Conservation (phyloP, 2,888 invertebrate species). For the Meta bourneti region DNA sequence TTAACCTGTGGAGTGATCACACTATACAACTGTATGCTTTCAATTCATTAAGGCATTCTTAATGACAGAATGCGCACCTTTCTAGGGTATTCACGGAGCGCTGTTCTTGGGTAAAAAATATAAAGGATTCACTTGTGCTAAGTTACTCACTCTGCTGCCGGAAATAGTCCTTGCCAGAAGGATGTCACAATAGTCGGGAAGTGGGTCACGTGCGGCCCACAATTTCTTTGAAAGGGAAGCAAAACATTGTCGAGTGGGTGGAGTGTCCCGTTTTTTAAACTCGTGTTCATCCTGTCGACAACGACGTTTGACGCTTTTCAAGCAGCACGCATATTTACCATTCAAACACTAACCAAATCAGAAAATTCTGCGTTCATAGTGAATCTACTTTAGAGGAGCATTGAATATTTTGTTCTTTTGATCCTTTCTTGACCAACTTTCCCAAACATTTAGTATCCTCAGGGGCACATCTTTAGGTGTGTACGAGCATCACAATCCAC, state of each 20-base stretch:
- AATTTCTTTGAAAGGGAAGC: conserved; percentile 2
- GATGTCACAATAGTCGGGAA: neutral
- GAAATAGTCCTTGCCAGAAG: conserved; percentile 27
- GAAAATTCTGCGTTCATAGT: neutral
- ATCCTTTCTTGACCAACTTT: neutral
- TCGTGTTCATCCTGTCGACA: neutral
- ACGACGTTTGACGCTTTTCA: neutral
- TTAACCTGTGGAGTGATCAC: no score
- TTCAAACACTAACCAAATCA: no score
- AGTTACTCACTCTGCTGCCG: neutral
- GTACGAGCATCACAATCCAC: no score
- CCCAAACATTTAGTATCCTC: no score
- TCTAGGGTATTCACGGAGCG: no score
- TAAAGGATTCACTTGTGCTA: neutral
- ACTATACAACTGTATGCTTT: no score
- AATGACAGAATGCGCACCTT: no score
- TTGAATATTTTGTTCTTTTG: neutral
- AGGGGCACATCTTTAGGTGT: no score
- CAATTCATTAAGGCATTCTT: no score
- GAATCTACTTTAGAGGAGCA: neutral
- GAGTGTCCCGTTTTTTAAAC: conserved; percentile 17
- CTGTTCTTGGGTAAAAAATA: no score
- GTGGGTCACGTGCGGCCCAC: conserved; percentile 25
- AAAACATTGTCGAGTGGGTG: neutral
- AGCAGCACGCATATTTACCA: no score